Evolutionary conservation across 2,888 invertebrate species (phyloP).

Genomic region (Spodoptera exigua): DNA sequence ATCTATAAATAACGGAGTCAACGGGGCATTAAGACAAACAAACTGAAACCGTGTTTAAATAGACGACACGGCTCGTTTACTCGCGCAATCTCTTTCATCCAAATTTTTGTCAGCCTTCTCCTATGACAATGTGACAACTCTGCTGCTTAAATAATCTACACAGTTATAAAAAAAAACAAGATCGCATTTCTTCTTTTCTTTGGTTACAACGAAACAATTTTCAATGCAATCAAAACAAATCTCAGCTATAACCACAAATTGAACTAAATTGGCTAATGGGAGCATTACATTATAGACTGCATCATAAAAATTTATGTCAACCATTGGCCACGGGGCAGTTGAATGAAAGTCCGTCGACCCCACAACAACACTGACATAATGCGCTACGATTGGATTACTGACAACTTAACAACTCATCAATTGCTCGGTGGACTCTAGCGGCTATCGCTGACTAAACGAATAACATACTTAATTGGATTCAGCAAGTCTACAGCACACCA

Average conservation of each 20-base stretch:
- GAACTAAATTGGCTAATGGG: conserved; percentile 68
- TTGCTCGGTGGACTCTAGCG: conserved; percentile 48
- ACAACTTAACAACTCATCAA: conserved; percentile 76
- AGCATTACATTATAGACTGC: conserved; percentile 59
- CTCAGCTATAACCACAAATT: conserved; percentile 55
- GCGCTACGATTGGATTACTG: conserved; percentile 72
- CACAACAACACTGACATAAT: conserved; percentile 71
- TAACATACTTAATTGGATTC: conserved; percentile 64
- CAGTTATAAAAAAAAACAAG: conserved; percentile 27
- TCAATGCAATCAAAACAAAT: conserved; percentile 49
- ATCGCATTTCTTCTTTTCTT: neutral
- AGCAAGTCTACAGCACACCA: conserved; percentile 52
- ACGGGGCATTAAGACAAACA: conserved; percentile 74
- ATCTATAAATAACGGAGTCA: conserved; percentile 76
- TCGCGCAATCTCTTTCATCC: conserved; percentile 51
- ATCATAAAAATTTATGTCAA: conserved; percentile 62
- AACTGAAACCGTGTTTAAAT: conserved; percentile 66
- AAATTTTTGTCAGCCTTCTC: conserved; percentile 38
- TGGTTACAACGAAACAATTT: conserved; percentile 9
- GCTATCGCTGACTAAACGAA: conserved; percentile 56
- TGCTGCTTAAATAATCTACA: conserved; percentile 32
- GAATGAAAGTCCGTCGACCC: conserved; percentile 73
- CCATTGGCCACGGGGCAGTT: conserved; percentile 57
- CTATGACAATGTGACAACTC: conserved; percentile 39
- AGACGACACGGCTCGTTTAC: conserved; percentile 69